Evolutionary conservation across 2,888 invertebrate genomes (phyloP).

Genomic region (Ornithoptera priamus): DNA sequence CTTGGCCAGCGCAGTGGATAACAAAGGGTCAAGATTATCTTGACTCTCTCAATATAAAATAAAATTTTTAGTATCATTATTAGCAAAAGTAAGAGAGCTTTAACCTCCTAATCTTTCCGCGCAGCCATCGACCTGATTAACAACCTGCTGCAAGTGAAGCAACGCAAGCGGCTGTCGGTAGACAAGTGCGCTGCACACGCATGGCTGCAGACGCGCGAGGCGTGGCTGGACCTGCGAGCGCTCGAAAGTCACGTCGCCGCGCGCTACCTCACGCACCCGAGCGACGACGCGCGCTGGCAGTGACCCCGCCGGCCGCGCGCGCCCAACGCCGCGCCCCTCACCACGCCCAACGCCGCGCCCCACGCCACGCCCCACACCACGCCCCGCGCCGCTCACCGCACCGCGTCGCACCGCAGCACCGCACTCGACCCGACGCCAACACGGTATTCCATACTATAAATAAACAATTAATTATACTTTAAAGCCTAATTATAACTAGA

Average conservation of each 20-base stretch:
- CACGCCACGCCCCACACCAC: conserved; percentile 45
- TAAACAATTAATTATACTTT: too few species aligned
- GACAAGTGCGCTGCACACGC: conserved; percentile 97
- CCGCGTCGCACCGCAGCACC: conserved; percentile 53
- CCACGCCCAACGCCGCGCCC: conserved; percentile 44
- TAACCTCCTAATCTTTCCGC: too few species aligned
- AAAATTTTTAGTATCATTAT: too few species aligned
- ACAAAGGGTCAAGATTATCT: too few species aligned
- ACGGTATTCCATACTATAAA: too few species aligned
- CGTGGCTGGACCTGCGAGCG: conserved; percentile 95
- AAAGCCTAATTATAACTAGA: too few species aligned
- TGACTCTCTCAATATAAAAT: too few species aligned
- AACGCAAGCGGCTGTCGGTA: conserved; percentile 95
- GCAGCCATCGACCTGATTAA: conserved; percentile 98
- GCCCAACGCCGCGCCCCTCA: background rate
- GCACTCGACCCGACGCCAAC: conserved; percentile 31
- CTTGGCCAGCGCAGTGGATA: too few species aligned
- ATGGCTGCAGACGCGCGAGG: conserved; percentile 98
- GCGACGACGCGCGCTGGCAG: conserved; percentile 58
- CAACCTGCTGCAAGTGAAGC: conserved; percentile 97
- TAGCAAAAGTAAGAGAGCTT: too few species aligned
- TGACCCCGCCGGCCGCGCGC: conserved; percentile 17
- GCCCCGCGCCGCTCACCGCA: conserved; percentile 43
- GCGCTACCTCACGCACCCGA: conserved; percentile 69
- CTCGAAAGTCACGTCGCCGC: conserved; percentile 82